Percentiles rank a stretch among this genome's conserved stretches.
Evolutionary conservation across 2,888 invertebrate species (phyloP).

Genomic region (Drosophila mimica): DNA sequence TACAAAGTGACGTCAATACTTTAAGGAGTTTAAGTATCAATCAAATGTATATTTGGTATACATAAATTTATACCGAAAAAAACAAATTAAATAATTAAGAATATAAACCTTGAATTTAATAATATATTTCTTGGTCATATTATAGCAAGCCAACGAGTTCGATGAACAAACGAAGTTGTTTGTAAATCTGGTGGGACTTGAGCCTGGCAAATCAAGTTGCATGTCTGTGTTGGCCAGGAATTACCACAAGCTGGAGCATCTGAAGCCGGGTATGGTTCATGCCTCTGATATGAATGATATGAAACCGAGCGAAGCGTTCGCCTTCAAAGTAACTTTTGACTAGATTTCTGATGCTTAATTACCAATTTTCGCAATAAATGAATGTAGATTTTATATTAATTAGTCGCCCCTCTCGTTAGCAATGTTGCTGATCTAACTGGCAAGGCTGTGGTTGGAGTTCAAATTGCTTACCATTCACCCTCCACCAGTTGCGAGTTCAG

Average conservation of each 20-base stretch:
- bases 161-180: slow-evolving; percentile 26
- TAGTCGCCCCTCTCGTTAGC: slow-evolving; percentile 60
- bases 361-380: slow-evolving; percentile 71
- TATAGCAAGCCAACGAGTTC: slow-evolving; percentile 21
- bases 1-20: not conserved
- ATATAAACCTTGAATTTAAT: not conserved
- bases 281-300: slow-evolving; percentile 32
- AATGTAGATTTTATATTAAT: slow-evolving; percentile 51
- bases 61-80: too few species aligned
- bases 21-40: not conserved
- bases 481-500: not conserved
- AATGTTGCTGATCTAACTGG: slow-evolving; percentile 21
- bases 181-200: slow-evolving; percentile 2
- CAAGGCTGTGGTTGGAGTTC: not conserved
- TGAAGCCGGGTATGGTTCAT: slow-evolving; percentile 26
- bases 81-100: not conserved
- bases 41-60: not conserved
- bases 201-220: not conserved
- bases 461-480: slow-evolving; percentile 10
- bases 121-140: not conserved
- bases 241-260: slow-evolving; percentile 5
- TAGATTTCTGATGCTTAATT: slow-evolving; percentile 43
- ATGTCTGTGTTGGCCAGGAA: not conserved
- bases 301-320: slow-evolving; percentile 7
- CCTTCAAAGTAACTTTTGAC: slow-evolving; percentile 10